Evolutionary conservation across 1,140 invertebrate species (phyloP), one percentile per base, ranked within the genome.

Genomic region (Akabosia matsudoensis): DNA sequence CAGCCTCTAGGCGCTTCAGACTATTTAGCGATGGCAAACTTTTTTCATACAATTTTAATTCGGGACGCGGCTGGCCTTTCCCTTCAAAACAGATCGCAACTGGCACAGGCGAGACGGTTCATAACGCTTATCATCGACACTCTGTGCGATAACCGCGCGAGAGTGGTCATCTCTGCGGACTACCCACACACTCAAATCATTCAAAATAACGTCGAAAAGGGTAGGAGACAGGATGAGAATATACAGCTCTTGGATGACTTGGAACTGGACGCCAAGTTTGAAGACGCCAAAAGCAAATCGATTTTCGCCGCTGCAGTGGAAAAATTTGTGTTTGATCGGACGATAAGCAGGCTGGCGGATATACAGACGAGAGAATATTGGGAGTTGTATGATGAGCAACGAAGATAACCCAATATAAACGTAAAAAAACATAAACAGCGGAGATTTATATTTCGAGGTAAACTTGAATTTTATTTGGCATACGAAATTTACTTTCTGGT

Each of bases 231-330:
- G 13, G 93, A 96, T 85, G 91, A 94, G 26, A 89, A 94, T 77
- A 87, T 94, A 83, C 89, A 91, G 76, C 85, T 98, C 0, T 97
- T 98, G 95, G 97, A 98, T 85, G 96, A 98, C 84, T 87, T 98
- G 64, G 91, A 91, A 79, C 92, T 97, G 70, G 88, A 88, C 67
- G 87, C n/a, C n/a, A n/a, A n/a, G n/a, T n/a, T n/a, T 85, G 72
- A 86, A 85, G 61, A 87, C 88, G 79, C 86, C 91, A 82, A 85
- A 90, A 82, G 86, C 89, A 45, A 87, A 88, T 96, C 92, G 83
- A 92, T 99, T 80, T 98, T 99, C 83, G 98, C 94, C 30, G 97
- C 96, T 0, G 94, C 97, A 84, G 97, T 99, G 85, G 97, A 99
- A 87, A 86, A 97, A 74, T 99, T 99, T 88, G 97, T 97, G 10